Base-by-base conservation (phyloP, 2,113 vertebrate genomes). In the Siniperca knerii region DNA sequence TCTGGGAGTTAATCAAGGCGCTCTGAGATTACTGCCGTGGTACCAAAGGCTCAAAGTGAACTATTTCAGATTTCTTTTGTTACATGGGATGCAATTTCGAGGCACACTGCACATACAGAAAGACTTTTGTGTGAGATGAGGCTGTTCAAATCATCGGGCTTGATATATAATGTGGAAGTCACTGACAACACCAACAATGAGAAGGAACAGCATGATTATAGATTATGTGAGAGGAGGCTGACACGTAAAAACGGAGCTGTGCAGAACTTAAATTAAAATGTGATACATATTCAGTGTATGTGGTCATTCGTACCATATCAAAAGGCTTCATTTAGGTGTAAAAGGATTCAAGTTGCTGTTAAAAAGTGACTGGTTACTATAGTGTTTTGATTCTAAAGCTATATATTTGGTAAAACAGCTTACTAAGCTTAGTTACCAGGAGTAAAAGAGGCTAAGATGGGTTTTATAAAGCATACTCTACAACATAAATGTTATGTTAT, bases 131-230 rank as follows among this genome's bases (percentile, higher is more conserved):
- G 66, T 25, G 54, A 74, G 55, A 65, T 4, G 29, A 77, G 58
- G 61, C 54, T 44, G 52, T n/a, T 84, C 29, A 65, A 76, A 65
- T 71, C 21, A 82, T 64, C 3, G 0, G 13, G 55, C 13, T 62
- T 65, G 55, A 82, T 75, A 61, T 81, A 60, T 78, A 68, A 80
- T 40, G 72, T 85, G 66, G 68, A 73, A 80, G 33, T 65, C 57
- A 16, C 3, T 75, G 81, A 77, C 71, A 68, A 46, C 12, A 4
- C 4, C 1, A 69, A 89, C 84, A 81, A 74, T 81, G 62, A 75
- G 25, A 84, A 16, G 61, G 13, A 57, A 77, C 68, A 29, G 62
- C 75, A 35, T 85, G 79, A 92, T 83, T 79, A 68, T 61, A 85
- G 69, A 76, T 83, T 16, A 74, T 55, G 10, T 52, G 46, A 67